Evolutionary conservation across 2,888 invertebrate genomes (phyloP).

Genomic region (Orthosia gothica): DNA sequence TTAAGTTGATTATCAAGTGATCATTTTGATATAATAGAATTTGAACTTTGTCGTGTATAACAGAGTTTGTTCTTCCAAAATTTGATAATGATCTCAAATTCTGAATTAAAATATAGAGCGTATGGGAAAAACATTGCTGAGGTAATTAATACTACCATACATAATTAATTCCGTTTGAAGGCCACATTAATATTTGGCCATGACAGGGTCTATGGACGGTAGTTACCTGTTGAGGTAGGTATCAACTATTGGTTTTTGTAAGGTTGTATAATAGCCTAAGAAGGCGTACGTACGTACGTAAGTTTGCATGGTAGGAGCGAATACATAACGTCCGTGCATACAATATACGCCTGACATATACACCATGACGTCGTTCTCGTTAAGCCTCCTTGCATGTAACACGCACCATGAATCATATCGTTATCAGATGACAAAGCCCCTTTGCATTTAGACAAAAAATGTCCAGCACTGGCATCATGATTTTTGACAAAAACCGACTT

Average conservation of each 20-base stretch:
- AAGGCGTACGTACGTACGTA: neutral
- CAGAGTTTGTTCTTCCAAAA: no score
- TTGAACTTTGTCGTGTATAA: no score
- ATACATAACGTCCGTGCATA: no score
- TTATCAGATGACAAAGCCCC: neutral
- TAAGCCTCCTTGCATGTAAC: constrained; percentile 7
- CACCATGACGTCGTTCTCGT: neutral
- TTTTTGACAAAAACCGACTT: neutral
- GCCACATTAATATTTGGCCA: constrained; percentile 3
- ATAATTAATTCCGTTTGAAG: constrained; percentile 6
- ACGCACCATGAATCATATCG: neutral
- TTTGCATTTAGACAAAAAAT: neutral
- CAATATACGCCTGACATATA: neutral
- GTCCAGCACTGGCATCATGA: neutral
- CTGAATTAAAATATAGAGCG: no score
- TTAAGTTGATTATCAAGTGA: no score
- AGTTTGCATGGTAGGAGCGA: no score
- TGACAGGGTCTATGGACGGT: neutral
- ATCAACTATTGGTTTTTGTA: neutral
- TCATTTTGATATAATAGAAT: no score
- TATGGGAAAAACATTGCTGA: neutral
- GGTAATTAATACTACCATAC: neutral
- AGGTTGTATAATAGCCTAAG: neutral
- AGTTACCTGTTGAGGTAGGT: constrained; percentile 5
- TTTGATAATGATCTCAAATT: no score